A percentile compares a stretch with the other conserved stretches of the same genome.
phyloP scores from a whole-genome alignment of 2,797 vertebrate genomes.

The Diplodus puntazzo region DNA sequence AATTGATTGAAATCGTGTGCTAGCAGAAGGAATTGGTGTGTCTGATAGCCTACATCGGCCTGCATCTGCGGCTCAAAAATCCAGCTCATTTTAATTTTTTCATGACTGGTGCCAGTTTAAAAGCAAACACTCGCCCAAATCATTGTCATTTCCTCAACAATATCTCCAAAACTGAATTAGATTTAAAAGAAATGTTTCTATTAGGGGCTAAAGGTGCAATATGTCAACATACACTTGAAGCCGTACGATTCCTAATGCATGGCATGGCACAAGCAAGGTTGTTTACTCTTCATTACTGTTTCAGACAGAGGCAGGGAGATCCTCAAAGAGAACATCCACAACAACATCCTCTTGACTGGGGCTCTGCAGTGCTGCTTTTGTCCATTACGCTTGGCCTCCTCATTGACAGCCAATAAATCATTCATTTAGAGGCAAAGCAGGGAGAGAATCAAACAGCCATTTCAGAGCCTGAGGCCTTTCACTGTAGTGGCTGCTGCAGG shows the following conservation, averaged over 20 bases:
- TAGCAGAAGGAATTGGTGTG: slow-evolving; percentile 90
- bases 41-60: slow-evolving; percentile 91
- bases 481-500: slow-evolving; percentile 84
- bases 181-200: slow-evolving; percentile 24
- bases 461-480: slow-evolving; percentile 84
- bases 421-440: slow-evolving; percentile 89
- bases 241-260: slow-evolving; percentile 56
- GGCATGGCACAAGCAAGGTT: slow-evolving; percentile 58
- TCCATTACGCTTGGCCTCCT: slow-evolving; percentile 85
- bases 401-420: slow-evolving; percentile 89
- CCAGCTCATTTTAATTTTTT: slow-evolving; percentile 50
- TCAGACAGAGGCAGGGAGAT: slow-evolving; percentile 75
- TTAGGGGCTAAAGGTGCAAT: slow-evolving; percentile 44
- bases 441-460: slow-evolving; percentile 85
- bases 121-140: background rate
- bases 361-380: slow-evolving; percentile 83
- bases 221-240: slow-evolving; percentile 57
- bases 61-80: slow-evolving; percentile 56
- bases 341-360: slow-evolving; percentile 84
- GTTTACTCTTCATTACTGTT: slow-evolving; percentile 83
- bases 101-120: slow-evolving; percentile 19
- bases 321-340: slow-evolving; percentile 85
- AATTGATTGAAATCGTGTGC: slow-evolving; percentile 95
- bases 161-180: slow-evolving; percentile 36
- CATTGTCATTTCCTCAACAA: slow-evolving; percentile 14